Percentiles rank a stretch among this genome's conserved stretches.
These are phyloP conservation scores for Hypercompe scribonia DNA, from an alignment of 2,888 invertebrate species.

Conservation along the genomic window DNA sequence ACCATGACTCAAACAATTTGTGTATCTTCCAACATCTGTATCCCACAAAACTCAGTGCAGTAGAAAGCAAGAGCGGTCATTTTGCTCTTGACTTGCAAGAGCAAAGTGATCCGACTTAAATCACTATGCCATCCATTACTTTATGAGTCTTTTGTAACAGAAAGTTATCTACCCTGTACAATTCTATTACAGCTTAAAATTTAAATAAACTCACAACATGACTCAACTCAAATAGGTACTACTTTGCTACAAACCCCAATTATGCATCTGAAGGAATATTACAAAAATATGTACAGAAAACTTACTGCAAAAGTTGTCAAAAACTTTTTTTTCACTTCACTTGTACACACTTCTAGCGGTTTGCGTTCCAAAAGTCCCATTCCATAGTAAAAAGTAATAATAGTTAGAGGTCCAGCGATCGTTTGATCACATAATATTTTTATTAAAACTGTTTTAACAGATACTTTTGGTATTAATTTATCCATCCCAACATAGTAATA, in stretches of 20 bases:
- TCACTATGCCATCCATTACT: too few species aligned
- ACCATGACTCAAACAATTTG: too few species aligned
- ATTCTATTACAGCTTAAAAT: not conserved
- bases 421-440: slow-evolving; percentile 16
- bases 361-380: slow-evolving; percentile 10
- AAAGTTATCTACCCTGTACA: too few species aligned
- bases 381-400: slow-evolving; percentile 12
- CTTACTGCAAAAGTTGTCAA: slow-evolving; percentile 13
- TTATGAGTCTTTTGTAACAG: too few species aligned
- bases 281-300: not conserved
- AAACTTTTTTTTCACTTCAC: slow-evolving; percentile 10
- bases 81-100: too few species aligned
- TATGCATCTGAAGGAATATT: not conserved
- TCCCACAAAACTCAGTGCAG: too few species aligned
- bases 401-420: slow-evolving; percentile 4
- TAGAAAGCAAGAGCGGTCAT: too few species aligned
- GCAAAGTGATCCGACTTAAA: too few species aligned
- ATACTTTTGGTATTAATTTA: slow-evolving; percentile 10
- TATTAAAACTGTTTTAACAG: slow-evolving; percentile 4
- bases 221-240: too few species aligned
- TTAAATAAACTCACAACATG: too few species aligned
- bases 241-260: not conserved
- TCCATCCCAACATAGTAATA: slow-evolving; percentile 16
- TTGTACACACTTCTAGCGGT: slow-evolving; percentile 11
- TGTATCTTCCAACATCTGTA: too few species aligned